Evolutionary conservation across 2,113 vertebrate species (phyloP).

Genomic region (Channa maculata): DNA sequence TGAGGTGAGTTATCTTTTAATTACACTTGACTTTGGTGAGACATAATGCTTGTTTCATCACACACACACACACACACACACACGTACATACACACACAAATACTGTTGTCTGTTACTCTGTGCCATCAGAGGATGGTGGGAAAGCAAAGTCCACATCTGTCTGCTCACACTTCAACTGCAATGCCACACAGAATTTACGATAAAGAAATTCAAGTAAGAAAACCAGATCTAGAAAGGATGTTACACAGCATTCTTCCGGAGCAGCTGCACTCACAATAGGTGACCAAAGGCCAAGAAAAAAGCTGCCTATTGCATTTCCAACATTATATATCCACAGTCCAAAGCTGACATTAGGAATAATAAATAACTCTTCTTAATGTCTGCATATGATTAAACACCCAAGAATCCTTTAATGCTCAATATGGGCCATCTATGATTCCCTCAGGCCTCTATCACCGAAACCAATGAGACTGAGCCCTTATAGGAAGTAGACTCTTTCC

Average conservation of each 20-base stretch:
- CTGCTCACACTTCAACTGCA: background rate
- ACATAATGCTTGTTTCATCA: constrained; percentile 17
- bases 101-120: constrained; percentile 3
- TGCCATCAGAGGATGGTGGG: constrained; percentile 47
- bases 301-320: background rate
- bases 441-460: background rate
- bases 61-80: background rate
- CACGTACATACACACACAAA: no score
- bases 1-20: constrained; percentile 56
- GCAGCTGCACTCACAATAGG: background rate
- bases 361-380: background rate
- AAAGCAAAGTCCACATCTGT: constrained; percentile 44
- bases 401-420: background rate
- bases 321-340: background rate
- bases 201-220: no score
- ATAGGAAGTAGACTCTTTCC: constrained; percentile 22
- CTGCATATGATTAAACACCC: background rate
- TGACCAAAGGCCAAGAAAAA: no score
- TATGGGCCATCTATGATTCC: constrained; percentile 19
- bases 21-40: constrained; percentile 23
- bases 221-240: background rate
- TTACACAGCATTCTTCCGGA: background rate
- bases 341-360: background rate
- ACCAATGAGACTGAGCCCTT: background rate
- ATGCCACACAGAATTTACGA: background rate